A percentile compares a stretch with the other conserved stretches of the same genome.
phyloP scores from a whole-genome alignment of 2,797 vertebrate genomes.

The Dendrocincla fuliginosa region DNA sequence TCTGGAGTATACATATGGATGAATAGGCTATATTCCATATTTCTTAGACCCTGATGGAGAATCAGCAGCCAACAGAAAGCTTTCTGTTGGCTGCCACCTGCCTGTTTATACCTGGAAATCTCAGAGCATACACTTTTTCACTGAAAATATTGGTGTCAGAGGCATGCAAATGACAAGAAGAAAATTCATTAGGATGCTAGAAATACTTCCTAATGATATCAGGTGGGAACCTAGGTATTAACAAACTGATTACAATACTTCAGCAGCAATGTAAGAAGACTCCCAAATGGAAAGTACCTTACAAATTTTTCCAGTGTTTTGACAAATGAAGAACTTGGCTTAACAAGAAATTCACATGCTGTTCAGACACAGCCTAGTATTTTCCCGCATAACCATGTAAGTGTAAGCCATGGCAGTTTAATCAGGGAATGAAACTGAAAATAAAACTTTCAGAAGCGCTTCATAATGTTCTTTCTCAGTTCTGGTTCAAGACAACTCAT shows the following conservation, averaged over 20 bases:
- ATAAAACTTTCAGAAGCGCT: not conserved
- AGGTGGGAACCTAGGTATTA: constrained; percentile 8
- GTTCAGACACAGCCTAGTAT: not conserved
- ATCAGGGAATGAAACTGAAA: not conserved
- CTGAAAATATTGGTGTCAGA: not conserved
- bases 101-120: not conserved
- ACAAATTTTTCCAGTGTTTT: not conserved
- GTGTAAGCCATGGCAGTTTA: not conserved
- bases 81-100: not conserved
- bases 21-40: not conserved
- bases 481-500: not conserved
- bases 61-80: not conserved
- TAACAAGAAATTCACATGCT: not conserved
- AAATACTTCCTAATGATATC: constrained; percentile 12
- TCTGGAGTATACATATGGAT: not conserved
- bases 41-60: not conserved
- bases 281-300: constrained; percentile 30
- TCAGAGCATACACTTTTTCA: not conserved
- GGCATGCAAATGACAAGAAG: not conserved
- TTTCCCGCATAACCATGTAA: not conserved
- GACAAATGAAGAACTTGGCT: not conserved
- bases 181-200: constrained; percentile 22
- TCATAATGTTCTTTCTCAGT: not conserved
- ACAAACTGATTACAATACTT: not conserved
- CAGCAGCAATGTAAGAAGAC: not conserved